Base-by-base conservation (phyloP, 2,113 vertebrate genomes). In the Tetraodon nigroviridis region DNA sequence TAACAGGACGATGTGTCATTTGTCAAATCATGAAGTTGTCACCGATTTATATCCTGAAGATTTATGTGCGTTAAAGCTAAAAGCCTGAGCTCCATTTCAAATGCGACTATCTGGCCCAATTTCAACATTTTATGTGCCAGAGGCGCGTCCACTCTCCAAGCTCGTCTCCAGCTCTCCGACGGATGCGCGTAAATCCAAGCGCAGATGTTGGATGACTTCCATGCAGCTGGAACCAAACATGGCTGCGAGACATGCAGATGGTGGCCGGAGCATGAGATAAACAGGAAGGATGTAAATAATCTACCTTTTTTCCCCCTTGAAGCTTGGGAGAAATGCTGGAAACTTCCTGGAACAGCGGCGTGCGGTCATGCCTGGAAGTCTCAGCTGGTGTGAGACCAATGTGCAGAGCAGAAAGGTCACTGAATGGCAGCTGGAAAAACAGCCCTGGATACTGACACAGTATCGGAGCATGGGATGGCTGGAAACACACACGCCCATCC, bases 361-460 rank as follows among this genome's bases (percentile, higher is more conserved):
- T 16, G 69, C 58, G 18, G 13, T 29, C 40, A 21, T 60, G 58
- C 68, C 69, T 58, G 72, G 37, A 73, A 75, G 50, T 76, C 76
- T 74, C 69, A 67, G 69, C 51, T 71, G 73, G 64, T 59, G 61
- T 51, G 54, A 74, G 58, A 70, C 24, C 29, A 54, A 54, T 40
- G n/a, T 73, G 37, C 19, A 58, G 70, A 68, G 69, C 4, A 29
- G 42, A 58, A 42, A 73, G 51, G 22, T 45, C 18, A 37, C 63
- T 67, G 67, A 61, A 14, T 62, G 73, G 79, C 79, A 78, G 81
- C 79, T 87, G 81, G 65, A 68, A 78, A 80, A 85, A 79, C 68
- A 69, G 51, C 50, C 1, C 4, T 6, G 51, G 62, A 55, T 0
- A 0, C 46, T 73, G 70, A 75, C 68, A 73, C 47, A 18, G 68